A percentile compares a stretch with the other conserved stretches of the same genome.
These are phyloP conservation scores for Rhipidura dahli DNA, from an alignment of 2,113 vertebrate species.

Conservation along the genomic window DNA sequence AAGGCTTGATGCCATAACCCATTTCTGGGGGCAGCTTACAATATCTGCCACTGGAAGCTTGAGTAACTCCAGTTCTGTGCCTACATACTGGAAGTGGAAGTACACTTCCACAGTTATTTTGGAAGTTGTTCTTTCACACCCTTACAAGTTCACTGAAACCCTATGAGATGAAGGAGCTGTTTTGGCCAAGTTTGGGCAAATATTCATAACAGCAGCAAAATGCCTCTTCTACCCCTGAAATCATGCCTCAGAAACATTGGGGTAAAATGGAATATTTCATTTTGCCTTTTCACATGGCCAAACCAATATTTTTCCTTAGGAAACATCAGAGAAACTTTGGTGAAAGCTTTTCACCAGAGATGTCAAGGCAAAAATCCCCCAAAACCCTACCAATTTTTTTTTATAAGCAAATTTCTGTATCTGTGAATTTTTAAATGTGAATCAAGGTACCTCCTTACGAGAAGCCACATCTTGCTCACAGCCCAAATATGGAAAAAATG, in stretches of 20 bases:
- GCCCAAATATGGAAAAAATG: not conserved
- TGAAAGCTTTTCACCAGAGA: not conserved
- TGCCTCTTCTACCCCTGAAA: not conserved
- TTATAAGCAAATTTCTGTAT: fast-evolving
- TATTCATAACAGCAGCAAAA: not conserved
- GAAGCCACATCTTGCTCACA: not conserved
- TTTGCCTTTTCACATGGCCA: not conserved
- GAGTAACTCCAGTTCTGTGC: not conserved
- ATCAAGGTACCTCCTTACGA: not conserved
- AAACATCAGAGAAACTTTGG: not conserved
- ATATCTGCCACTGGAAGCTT: not conserved
- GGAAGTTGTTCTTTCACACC: not conserved
- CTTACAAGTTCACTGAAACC: not conserved
- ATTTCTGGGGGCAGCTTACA: not conserved
- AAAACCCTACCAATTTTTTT: not conserved
- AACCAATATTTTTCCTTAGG: not conserved
- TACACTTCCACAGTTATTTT: not conserved
- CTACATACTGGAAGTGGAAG: not conserved
- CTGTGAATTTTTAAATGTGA: not conserved
- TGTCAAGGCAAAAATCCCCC: not conserved
- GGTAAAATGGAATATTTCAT: not conserved
- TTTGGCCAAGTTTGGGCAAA: not conserved
- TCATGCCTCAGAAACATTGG: not conserved
- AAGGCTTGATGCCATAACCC: not conserved
- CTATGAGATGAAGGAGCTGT: not conserved